These are phyloP conservation scores for Myiozetetes cayanensis DNA, from an alignment of 2,113 vertebrate genomes.

Conservation along the genomic window DNA sequence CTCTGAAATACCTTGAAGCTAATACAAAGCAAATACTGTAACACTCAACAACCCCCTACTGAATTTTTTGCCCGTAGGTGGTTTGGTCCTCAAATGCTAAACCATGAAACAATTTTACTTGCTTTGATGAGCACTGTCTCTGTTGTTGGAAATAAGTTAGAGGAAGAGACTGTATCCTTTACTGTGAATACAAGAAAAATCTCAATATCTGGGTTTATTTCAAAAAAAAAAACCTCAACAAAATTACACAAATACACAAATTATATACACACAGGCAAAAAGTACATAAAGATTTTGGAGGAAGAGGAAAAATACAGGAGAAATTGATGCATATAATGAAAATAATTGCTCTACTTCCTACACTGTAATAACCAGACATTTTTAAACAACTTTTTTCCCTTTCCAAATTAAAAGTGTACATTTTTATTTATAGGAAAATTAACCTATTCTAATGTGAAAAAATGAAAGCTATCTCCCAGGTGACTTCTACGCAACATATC, in stretches of 20 bases:
- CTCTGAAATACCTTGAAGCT: neutral
- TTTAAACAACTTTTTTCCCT: neutral
- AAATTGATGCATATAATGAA: neutral
- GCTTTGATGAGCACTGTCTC: neutral
- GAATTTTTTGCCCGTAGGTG: neutral
- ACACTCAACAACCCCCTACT: neutral
- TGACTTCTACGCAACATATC: accelerated
- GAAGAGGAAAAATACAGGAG: neutral
- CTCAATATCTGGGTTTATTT: accelerated
- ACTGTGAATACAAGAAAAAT: neutral
- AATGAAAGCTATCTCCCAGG: neutral
- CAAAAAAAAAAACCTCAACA: neutral
- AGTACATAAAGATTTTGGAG: neutral
- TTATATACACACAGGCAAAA: neutral
- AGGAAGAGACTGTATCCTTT: neutral
- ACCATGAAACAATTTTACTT: neutral
- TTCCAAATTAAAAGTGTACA: neutral
- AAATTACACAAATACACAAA: neutral
- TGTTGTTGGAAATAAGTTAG: neutral
- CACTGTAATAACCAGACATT: neutral
- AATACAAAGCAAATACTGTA: neutral
- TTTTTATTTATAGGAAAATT: neutral
- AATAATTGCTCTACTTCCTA: neutral
- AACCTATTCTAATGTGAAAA: neutral
- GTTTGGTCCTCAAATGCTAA: neutral